phyloP scores from a whole-genome alignment of 23 tunicate species.

The Ascidia mentula region DNA sequence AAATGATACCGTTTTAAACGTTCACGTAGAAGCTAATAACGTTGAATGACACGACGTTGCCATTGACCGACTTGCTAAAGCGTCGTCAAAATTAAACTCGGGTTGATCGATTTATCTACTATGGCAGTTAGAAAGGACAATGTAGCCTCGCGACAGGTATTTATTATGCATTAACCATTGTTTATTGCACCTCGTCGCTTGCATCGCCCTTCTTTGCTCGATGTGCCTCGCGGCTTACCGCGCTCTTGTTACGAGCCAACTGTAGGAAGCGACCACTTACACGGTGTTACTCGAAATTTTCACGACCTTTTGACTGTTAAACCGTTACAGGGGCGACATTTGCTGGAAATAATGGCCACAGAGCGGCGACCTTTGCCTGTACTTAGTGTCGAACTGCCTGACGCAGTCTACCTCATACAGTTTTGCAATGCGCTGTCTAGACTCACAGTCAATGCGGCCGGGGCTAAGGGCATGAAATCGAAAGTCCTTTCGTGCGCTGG shows the following conservation, averaged over 20 bases:
- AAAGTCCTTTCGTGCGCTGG: neutral
- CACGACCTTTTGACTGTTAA: neutral
- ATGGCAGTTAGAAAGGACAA: too few relatives aligned
- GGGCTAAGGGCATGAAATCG: neutral
- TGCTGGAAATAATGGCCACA: neutral
- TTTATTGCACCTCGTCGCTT: neutral
- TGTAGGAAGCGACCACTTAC: neutral
- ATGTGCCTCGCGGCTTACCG: neutral
- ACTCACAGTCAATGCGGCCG: neutral
- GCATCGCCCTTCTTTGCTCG: neutral
- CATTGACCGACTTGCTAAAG: too few relatives aligned
- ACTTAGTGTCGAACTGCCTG: neutral
- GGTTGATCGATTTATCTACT: too few relatives aligned
- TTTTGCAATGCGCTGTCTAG: neutral
- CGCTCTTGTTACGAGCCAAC: neutral
- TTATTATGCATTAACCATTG: too few relatives aligned
- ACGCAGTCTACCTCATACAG: conserved; percentile 5
- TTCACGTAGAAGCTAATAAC: too few relatives aligned
- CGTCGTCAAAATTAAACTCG: too few relatives aligned
- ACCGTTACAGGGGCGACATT: neutral
- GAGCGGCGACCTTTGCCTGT: neutral
- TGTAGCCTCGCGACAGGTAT: too few relatives aligned
- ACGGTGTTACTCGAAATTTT: neutral
- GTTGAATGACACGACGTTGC: too few relatives aligned
- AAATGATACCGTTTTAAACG: too few relatives aligned